These are phyloP conservation scores for Frankliniella fusca DNA, from an alignment of 2,888 invertebrate species.

Conservation along the genomic window DNA sequence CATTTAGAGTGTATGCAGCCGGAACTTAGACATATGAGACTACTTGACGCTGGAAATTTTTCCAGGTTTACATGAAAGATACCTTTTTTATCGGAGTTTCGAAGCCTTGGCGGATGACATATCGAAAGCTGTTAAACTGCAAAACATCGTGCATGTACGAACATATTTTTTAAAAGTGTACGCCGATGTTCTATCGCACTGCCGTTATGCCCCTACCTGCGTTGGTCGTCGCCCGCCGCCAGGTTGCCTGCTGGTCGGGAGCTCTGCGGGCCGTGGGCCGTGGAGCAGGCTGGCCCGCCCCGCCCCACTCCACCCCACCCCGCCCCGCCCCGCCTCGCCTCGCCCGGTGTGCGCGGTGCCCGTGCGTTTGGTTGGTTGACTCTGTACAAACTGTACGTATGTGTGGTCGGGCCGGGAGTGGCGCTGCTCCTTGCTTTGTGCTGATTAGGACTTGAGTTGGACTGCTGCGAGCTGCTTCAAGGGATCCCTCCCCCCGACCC, in stretches of 20 bases:
- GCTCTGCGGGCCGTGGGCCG: not conserved
- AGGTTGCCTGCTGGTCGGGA: not conserved
- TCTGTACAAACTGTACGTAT: conserved; percentile 22
- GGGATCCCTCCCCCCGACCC: not conserved
- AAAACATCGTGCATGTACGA: too few species aligned
- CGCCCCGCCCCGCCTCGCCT: not conserved
- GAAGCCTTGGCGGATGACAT: too few species aligned
- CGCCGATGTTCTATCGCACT: too few species aligned
- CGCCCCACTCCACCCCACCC: not conserved
- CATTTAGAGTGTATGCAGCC: too few species aligned
- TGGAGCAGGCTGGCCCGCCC: not conserved
- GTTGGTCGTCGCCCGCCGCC: not conserved
- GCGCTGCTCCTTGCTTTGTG: conserved; percentile 11
- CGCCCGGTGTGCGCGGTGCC: not conserved
- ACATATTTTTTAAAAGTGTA: too few species aligned
- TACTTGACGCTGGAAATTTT: too few species aligned
- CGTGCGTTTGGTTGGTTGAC: conserved; percentile 16
- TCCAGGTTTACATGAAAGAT: too few species aligned
- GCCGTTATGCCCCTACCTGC: not conserved
- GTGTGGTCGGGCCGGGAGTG: not conserved
- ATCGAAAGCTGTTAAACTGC: too few species aligned
- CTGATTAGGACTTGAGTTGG: conserved; percentile 26
- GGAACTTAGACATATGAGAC: too few species aligned
- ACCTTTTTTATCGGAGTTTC: too few species aligned
- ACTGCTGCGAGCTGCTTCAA: not conserved